Evolutionary conservation across 2,888 invertebrate species (phyloP), one percentile per base, ranked within the genome.

Genomic region (Lordiphosa fenestrarum): DNA sequence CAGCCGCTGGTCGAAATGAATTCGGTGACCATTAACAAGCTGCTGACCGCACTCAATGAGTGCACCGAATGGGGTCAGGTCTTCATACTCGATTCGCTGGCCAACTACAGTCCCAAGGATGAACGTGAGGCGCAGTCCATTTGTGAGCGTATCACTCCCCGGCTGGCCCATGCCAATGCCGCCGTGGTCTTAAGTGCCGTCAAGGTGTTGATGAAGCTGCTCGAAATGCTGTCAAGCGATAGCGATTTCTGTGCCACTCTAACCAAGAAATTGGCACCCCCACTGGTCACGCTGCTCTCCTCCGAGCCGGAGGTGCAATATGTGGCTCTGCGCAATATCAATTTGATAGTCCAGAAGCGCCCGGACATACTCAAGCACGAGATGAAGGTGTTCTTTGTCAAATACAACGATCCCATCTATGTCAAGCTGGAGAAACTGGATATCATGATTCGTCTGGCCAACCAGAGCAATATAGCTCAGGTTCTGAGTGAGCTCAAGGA

Each of bases 341-440:
- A 99, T 91, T 92, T 99, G 44, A 99, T 99, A 67, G 99, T 99
- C 12, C 99, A 99, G 90, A 99, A 99, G 90, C 92, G 98, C 40
- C 98, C 99, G 0, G 99, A 99, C 62, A 99, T 99, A 74, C 91
- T 99, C 42, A 99, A 99, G 89, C 98, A 99, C 85, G 99, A 99
- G 91, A 99, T 99, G 99, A 99, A 99, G 92, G 97, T 97, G 59
- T 99, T 99, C 91, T 99, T 99, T 89, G 99, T 99, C 36, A 99
- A 99, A 88, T 99, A 99, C 91, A 99, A 99, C 90, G 99, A 99
- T 91, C 99, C 99, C 0, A 99, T 99, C 88, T 99, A 99, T 90
- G 99, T 99, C 40, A 99, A 99, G 89, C 91, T 99, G 64, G 99
- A 99, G 89, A 99, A 99, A 88, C 88, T 99, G 81, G 99, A 99